Evolutionary conservation across 2,888 invertebrate genomes (phyloP), one percentile per base, ranked within the genome.

Genomic region (Cataglyphis albicans): DNA sequence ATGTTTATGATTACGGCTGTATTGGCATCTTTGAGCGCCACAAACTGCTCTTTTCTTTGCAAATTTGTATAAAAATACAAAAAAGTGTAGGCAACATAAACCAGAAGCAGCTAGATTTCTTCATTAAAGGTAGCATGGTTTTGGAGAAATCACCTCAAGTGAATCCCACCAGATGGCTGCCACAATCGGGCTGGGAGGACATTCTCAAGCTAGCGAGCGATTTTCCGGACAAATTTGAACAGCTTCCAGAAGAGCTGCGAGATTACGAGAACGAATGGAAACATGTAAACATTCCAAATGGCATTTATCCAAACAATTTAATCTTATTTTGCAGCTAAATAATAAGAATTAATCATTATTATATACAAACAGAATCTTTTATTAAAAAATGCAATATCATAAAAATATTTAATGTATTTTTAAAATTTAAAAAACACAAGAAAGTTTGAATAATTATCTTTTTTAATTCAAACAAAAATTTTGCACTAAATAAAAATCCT

Each of bases 21-120:
- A 98, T 98, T 38, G 98, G 98, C 74, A 98, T 98, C 88, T 98
- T 99, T 94, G 98, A 98, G 94, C 97, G 97, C 63, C 98, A 99
- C 95, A 98, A 99, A 93, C 95, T 99, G 48, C 95, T 99, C 32
- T 98, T 97, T 94, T 98, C 98, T 0, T 98, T 99, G 94, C 98
- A 98, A 96, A 98, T 99, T 95, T 97, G 98, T 84, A 96, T 97
- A 21, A 98, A 97, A 93, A 94, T 99, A 87, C 97, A 98, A 90
- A 97, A 97, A 93, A 97, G 97, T 90, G 95, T 96, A 9, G 96
- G 95, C 0, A 92, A 95, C 32, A 95, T 98, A 0, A 94, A 93
- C 0, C 98, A 98, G 91, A 92, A 95, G 7, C 97, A 98, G 92
- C 93, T 99, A 38, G 98, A 98, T 93, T 99, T 99, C 95, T 98